Evolutionary conservation across 2,113 vertebrate species (phyloP), one percentile per base, ranked within the genome.

Genomic region (Pseudorasbora parva): DNA sequence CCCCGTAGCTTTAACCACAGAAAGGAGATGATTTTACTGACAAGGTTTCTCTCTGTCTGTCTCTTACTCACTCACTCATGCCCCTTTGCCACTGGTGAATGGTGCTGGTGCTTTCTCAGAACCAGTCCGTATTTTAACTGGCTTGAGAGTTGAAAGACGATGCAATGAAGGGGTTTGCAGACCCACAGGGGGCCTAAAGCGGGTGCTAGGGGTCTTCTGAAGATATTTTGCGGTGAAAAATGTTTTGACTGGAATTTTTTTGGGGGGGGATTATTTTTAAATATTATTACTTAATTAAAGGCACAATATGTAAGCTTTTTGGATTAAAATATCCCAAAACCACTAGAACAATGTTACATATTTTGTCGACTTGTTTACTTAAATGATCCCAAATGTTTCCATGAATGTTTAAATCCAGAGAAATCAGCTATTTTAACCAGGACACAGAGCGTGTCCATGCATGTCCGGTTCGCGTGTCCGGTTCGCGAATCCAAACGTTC

Each of bases 1-100:
- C 91, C 79, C 84, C 88, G 79, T 84, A 80, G 86, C 91, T 94
- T 84, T 43, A 12, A 74, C 11, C 19, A 37, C 7, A 73, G 30
- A 30, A 66, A 49, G 9, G 11, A 76, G 41, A 41, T n/a, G 76
- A 6, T 27, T 68, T 73, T n/a, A 78, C 21, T 33, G 21, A 54
- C 27, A 56, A 19, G 47, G 37, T 12, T 85, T 7, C 69, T 41
- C 27, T 49, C 10, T n/a, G 23, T 6, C 25, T 14, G 62, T 23
- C 3, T 73, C 60, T 59, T 19, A 19, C 5, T 54, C 51, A 19
- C 19, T n/a, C 69, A 0, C 15, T 33, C 69, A 45, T 45, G 8
- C 57, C 21, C 57, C 21, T 59, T 45, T 23, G 37, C 41, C 68
- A 45, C 37, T 71, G 41, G 45, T 37, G 37, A 45, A 45, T 71